These are phyloP conservation scores for Spodoptera frugiperda DNA, from an alignment of 1,140 invertebrate genomes.

Conservation along the genomic window DNA sequence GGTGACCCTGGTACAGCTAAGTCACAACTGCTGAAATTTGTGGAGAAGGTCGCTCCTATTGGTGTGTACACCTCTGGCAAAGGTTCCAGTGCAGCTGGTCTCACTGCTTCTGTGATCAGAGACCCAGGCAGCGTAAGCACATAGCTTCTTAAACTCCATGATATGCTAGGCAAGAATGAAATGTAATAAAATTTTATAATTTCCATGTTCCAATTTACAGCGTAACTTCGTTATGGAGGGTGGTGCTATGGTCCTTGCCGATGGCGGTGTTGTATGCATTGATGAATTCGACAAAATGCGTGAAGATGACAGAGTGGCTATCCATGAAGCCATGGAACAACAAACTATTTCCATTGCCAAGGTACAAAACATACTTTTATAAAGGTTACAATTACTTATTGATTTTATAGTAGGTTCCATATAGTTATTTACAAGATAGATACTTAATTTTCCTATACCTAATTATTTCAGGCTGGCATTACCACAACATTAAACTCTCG, in stretches of 20 bases:
- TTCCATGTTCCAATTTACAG: conserved; percentile 82
- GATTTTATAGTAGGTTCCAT: too few relatives aligned
- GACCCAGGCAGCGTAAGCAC: conserved; percentile 95
- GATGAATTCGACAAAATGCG: conserved; percentile 99
- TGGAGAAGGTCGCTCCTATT: conserved; percentile 98
- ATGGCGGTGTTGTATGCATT: conserved; percentile 99
- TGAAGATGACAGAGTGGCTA: conserved; percentile 99
- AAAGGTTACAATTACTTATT: too few relatives aligned
- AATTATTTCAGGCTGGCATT: conserved; percentile 93
- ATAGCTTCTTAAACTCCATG: too few relatives aligned
- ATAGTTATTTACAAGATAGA: neutral
- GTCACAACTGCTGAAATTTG: conserved; percentile 99
- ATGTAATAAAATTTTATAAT: too few relatives aligned
- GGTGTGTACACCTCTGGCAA: conserved; percentile 99
- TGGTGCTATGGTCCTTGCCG: conserved; percentile 99
- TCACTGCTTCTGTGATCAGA: conserved; percentile 98
- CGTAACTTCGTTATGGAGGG: conserved; percentile 99
- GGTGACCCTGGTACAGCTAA: conserved; percentile 99
- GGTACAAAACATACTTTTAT: too few relatives aligned
- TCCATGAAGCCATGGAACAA: conserved; percentile 99
- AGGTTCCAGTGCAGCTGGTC: conserved; percentile 98
- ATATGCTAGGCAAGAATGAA: too few relatives aligned
- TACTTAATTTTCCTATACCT: conserved; percentile 31
- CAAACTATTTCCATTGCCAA: conserved; percentile 99
- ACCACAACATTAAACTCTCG: conserved; percentile 99